Base-by-base conservation (phyloP, 2,888 invertebrate genomes). In the Hybos culiciformis region DNA sequence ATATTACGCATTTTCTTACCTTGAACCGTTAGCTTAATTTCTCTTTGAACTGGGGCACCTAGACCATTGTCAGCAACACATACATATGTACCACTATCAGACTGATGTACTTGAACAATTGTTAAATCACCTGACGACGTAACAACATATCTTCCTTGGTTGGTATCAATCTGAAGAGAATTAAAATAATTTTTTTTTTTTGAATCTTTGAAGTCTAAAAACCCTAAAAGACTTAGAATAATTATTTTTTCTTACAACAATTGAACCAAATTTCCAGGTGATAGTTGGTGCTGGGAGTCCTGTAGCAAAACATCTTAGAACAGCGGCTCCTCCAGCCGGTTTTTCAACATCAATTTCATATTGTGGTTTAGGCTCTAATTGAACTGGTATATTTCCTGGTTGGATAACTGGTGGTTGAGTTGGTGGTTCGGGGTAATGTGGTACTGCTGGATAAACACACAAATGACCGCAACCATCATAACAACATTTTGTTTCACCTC, bases 81-180 rank as follows among this genome's bases (percentile, higher is more conserved):
- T 43, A 83, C 74, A 63, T 93, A 94, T 11, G 78, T 76, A 29
- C 92, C 93, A 19, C 80, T 75, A 63, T 94, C 93, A 42, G 78
- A 77, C 50, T 76, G 77, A 57, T 79, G 78, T 21, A 88, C 70
- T 32, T 83, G 82, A 14, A 86, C 77, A 48, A 94, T 88, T 63
- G 88, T 83, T 41, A 92, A 69, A 3, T 86, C 77, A 14, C 85
- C 84, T 55, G 82, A 81, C 4, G 69, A 75, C 0, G 75, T 69
- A 32, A 77, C 62, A 46, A 87, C 73, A 63, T 82, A 83, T 45
- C 86, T 77, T 19, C 80, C 82, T 49, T 74, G 74, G 37, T 75
- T 72, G 37, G 78, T 75, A 53, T 81, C 78, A 58, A 88, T 84
- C 86, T 87, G 52, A 21, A 55, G 32, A 49, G 44, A 45, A 19